Evolutionary conservation across 2,113 vertebrate species (phyloP).

Genomic region (Himantopus leucocephalus): DNA sequence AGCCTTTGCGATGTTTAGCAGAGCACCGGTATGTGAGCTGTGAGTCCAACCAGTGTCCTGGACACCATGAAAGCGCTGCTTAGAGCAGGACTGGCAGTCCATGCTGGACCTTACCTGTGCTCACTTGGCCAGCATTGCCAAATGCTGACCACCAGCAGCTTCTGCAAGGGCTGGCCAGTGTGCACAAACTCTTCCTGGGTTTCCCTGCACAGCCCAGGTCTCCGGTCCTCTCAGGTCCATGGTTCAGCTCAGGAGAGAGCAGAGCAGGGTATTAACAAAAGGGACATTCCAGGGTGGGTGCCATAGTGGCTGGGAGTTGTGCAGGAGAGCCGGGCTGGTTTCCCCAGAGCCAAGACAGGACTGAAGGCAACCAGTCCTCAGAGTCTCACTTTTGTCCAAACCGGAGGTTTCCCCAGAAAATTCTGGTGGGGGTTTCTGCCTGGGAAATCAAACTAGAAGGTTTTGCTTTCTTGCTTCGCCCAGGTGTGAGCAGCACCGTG

Average conservation of each 20-base stretch:
- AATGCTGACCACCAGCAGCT: neutral
- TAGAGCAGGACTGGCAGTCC: neutral
- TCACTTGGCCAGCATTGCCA: neutral
- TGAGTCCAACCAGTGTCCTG: neutral
- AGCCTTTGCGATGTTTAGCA: accelerated
- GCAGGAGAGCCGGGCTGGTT: neutral
- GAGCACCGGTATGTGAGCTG: neutral
- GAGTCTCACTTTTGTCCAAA: neutral
- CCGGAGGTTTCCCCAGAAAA: neutral
- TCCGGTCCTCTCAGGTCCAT: neutral
- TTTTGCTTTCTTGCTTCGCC: neutral
- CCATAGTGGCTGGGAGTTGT: neutral
- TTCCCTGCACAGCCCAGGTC: neutral
- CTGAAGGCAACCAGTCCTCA: neutral
- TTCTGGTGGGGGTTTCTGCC: neutral
- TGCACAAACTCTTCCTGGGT: accelerated
- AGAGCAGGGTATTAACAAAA: neutral
- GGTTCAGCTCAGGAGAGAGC: neutral
- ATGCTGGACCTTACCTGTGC: neutral
- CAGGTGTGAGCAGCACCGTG: neutral
- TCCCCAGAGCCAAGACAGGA: neutral
- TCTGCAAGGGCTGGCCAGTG: neutral
- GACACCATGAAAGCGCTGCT: neutral
- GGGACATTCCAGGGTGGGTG: neutral
- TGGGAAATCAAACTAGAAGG: neutral